Evolutionary conservation across 2,888 invertebrate species (phyloP), one percentile per base, ranked within the genome.

Genomic region (Amphipoea lucens): DNA sequence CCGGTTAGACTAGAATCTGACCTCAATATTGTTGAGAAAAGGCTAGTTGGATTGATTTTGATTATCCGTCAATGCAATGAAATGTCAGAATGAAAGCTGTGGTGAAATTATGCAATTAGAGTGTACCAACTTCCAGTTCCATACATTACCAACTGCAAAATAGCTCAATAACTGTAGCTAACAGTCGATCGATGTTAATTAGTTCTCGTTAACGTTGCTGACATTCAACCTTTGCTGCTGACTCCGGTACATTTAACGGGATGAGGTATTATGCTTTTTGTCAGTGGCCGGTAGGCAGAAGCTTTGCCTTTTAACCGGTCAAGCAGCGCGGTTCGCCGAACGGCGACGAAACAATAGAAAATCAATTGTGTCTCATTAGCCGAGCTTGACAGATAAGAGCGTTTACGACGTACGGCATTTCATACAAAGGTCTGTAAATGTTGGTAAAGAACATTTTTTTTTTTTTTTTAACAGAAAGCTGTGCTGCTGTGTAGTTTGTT

Each of bases 221-320:
- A 78, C 71, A 51, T 83, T 79, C 65, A 83, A 82, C 79, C 79
- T 83, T 60, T 51, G 67, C 36, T 68, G 45, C 36, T 51, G 4
- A 72, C 40, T 17, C 79, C 62, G 63, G 60, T 83, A 73, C 7
- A 2, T 48, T 36, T 78, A 83, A 83, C 83, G 82, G 83, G 83
- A 73, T 78, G 57, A 63, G 45, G 45, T 45, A 72, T 82, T 62
- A 60, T 23, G 12, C 14, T 51, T 72, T 63, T 69, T 63, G 40
- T 42, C 7, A 68, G 42, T 40, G 23, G 14, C 11, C 9, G 7
- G 20, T 48, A 2, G 0, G 20, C 9, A 48, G 17, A 14, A 4
- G 12, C 11, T 51, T 69, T n/a, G 40, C 29, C 57, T 79, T 78
- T 4, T 54, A 42, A n/a, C n/a, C n/a, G n/a, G n/a, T n/a, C n/a